Evolutionary conservation across 1,140 invertebrate genomes (phyloP).

Genomic region (Chrysomallon squamiferum): DNA sequence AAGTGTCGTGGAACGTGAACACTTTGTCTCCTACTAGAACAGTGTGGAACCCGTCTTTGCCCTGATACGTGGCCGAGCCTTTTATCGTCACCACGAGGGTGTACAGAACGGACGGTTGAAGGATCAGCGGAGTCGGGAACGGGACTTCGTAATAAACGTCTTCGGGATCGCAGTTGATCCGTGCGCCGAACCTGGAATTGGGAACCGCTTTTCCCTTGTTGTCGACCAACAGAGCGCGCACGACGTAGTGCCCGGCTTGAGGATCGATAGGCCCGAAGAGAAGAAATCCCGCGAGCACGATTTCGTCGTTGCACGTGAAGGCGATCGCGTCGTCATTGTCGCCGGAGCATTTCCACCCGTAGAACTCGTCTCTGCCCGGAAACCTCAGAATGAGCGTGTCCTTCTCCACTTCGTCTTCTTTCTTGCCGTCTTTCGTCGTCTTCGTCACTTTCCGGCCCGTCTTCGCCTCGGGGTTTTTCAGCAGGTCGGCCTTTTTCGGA

Average conservation of each 20-base stretch:
- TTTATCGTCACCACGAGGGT: constrained; percentile 13
- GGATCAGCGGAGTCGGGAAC: constrained; percentile 16
- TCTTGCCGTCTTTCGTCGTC: not conserved
- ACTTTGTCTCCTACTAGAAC: constrained; percentile 19
- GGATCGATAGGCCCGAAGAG: not conserved
- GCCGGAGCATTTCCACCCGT: not conserved
- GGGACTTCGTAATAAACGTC: constrained; percentile 33
- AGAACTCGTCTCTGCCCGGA: not conserved
- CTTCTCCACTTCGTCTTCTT: not conserved
- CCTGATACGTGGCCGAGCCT: constrained; percentile 35
- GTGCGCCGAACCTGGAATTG: constrained; percentile 11
- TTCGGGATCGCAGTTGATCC: constrained; percentile 23
- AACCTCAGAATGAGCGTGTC: not conserved
- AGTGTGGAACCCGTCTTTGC: constrained; percentile 21
- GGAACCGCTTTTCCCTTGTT: constrained; percentile 5
- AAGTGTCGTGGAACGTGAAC: constrained; percentile 31
- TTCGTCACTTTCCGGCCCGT: not conserved
- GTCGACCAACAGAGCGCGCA: constrained; percentile 9
- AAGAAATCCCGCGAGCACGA: not conserved
- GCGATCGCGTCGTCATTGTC: not conserved
- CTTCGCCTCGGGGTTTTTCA: not conserved
- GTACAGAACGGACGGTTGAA: constrained; percentile 21
- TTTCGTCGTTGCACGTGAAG: not conserved
- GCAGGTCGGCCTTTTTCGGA: not conserved
- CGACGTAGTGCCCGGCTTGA: not conserved